These are phyloP conservation scores for Diarsia dahlii DNA, from an alignment of 2,888 invertebrate species.

Conservation along the genomic window DNA sequence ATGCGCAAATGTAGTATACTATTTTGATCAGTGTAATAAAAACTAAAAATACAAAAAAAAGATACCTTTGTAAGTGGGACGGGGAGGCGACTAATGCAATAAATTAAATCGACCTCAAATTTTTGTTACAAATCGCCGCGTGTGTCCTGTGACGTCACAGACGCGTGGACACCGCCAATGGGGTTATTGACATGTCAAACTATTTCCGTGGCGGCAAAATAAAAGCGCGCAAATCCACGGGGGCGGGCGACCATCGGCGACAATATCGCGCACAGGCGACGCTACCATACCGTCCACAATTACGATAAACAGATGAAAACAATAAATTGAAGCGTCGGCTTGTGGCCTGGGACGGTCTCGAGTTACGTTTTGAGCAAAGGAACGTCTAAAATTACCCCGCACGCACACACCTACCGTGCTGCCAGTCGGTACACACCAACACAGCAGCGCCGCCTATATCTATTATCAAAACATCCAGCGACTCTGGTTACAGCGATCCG, in stretches of 20 bases:
- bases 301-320: constrained; percentile 88
- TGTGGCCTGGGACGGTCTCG: constrained; percentile 90
- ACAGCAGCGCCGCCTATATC: constrained; percentile 86
- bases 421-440: constrained; percentile 81
- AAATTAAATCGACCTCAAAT: constrained; percentile 88
- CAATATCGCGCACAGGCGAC: constrained; percentile 64
- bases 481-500: constrained; percentile 90
- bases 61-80: constrained; percentile 79
- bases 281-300: constrained; percentile 76
- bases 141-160: constrained; percentile 86
- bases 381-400: constrained; percentile 90
- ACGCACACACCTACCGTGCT: constrained; percentile 81
- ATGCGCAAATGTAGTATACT: constrained; percentile 54
- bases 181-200: constrained; percentile 90
- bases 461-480: constrained; percentile 91
- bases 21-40: constrained; percentile 63
- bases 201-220: constrained; percentile 89
- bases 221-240: constrained; percentile 84
- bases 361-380: constrained; percentile 90
- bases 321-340: constrained; percentile 89
- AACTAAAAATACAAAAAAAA: constrained; percentile 77
- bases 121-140: constrained; percentile 80
- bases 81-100: constrained; percentile 80
- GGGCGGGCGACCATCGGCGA: constrained; percentile 71
- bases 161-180: constrained; percentile 86